These are phyloP conservation scores for Scalopus aquaticus DNA, from an alignment of 2,113 vertebrate species.

Conservation along the genomic window DNA sequence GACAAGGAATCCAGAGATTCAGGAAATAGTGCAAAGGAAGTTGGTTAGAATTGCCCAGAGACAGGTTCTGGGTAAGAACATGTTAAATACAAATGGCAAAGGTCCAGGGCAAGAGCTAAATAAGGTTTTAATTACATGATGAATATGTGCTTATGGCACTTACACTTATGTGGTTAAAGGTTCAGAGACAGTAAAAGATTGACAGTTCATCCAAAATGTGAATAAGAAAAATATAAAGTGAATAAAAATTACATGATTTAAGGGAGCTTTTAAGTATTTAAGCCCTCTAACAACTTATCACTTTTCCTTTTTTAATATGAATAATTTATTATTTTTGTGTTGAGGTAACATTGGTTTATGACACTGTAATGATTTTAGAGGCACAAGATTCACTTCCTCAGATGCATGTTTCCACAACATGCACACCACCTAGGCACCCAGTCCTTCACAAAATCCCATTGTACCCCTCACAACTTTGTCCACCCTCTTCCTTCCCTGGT, in stretches of 20 bases:
- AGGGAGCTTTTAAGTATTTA: background rate
- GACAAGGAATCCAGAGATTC: background rate
- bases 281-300: background rate
- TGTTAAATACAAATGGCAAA: background rate
- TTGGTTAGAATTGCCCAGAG: background rate
- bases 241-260: background rate
- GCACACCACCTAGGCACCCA: too few species aligned
- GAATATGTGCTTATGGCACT: too few species aligned
- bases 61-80: background rate
- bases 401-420: too few species aligned
- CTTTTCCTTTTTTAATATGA: background rate
- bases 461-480: too few species aligned
- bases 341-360: too few species aligned
- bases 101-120: background rate
- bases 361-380: too few species aligned
- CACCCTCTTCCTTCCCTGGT: too few species aligned
- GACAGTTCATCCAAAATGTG: background rate
- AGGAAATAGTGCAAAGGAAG: background rate
- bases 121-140: background rate
- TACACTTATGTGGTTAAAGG: background rate
- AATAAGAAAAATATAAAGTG: background rate
- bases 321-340: background rate
- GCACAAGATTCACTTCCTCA: too few species aligned
- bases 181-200: background rate
- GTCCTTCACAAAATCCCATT: too few species aligned